These are phyloP conservation scores for Periphyllus acericola DNA, from an alignment of 2,888 invertebrate species.

Conservation along the genomic window DNA sequence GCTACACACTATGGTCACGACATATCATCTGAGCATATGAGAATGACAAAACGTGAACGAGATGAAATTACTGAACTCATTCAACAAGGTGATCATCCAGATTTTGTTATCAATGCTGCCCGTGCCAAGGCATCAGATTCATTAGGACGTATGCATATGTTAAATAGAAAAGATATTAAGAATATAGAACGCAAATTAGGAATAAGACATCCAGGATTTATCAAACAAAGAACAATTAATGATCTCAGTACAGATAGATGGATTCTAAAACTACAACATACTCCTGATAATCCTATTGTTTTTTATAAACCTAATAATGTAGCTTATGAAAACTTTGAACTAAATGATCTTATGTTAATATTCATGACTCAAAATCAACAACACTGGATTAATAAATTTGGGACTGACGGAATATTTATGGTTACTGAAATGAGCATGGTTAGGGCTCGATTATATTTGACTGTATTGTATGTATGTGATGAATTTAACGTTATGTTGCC, in stretches of 20 bases:
- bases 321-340: conserved; percentile 41
- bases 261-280: conserved; percentile 61
- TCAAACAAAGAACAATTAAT: conserved; percentile 46
- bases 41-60: conserved; percentile 62
- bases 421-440: conserved; percentile 58
- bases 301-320: conserved; percentile 62
- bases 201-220: conserved; percentile 54
- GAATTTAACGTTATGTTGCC: conserved; percentile 63
- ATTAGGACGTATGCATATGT: conserved; percentile 63
- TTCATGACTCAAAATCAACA: conserved; percentile 55
- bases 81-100: conserved; percentile 63
- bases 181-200: conserved; percentile 63
- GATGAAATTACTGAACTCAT: conserved; percentile 63
- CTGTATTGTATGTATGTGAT: conserved; percentile 63
- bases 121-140: conserved; percentile 63
- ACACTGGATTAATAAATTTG: conserved; percentile 57
- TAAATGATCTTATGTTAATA: conserved; percentile 46
- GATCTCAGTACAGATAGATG: conserved; percentile 61
- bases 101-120: conserved; percentile 63
- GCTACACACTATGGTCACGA: conserved; percentile 63
- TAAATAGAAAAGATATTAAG: conserved; percentile 63
- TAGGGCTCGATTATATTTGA: conserved; percentile 60
- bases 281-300: conserved; percentile 59
- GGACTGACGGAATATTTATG: conserved; percentile 55
- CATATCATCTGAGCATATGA: conserved; percentile 62